Evolutionary conservation across 2,113 vertebrate genomes (phyloP).

Genomic region (Epinephelus moara): DNA sequence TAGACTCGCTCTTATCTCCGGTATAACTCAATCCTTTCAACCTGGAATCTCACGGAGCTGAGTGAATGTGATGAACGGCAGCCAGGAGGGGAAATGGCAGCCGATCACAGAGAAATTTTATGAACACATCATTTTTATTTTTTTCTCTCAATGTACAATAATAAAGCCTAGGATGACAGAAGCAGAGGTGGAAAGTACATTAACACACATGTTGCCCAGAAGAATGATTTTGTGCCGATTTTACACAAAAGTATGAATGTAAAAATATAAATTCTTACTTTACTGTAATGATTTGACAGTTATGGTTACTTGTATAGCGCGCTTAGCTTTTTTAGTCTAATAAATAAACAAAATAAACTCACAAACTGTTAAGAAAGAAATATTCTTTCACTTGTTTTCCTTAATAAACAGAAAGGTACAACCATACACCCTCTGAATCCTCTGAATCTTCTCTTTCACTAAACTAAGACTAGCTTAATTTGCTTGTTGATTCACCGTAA

Average conservation of each 20-base stretch:
- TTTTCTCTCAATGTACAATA: background rate
- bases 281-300: background rate
- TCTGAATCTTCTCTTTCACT: no score
- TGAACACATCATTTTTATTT: constrained; percentile 23
- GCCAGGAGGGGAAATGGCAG: constrained; percentile 41
- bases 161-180: background rate
- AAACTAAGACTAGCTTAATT: no score
- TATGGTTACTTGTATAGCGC: no score
- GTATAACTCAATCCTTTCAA: constrained; percentile 55
- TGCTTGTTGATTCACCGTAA: no score
- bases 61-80: constrained; percentile 20
- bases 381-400: no score
- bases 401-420: no score
- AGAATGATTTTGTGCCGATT: background rate
- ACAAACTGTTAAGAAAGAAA: no score
- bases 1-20: constrained; percentile 32
- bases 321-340: no score
- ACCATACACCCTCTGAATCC: no score
- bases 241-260: background rate
- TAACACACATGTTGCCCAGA: background rate
- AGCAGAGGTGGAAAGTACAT: background rate
- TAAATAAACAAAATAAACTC: no score
- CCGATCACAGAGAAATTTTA: constrained; percentile 45
- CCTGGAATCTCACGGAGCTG: constrained; percentile 26
- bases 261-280: background rate